phyloP scores from a whole-genome alignment of 2,113 vertebrate species.

The Calyptommatus sinebrachiatus region DNA sequence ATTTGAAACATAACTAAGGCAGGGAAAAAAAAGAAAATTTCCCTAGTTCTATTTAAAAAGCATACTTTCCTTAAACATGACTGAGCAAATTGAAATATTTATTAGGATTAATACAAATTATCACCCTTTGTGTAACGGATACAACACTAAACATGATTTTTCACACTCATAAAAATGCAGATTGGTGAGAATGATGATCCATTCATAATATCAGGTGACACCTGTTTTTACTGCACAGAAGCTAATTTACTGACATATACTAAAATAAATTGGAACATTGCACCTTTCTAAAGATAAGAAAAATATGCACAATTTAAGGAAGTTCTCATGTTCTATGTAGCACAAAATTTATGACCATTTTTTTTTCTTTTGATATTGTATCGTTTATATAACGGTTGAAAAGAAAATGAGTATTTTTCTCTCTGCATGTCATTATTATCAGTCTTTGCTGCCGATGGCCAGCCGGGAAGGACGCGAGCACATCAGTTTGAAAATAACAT shows the following conservation, averaged over 20 bases:
- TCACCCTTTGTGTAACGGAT: conserved; percentile 25
- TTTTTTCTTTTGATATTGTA: too few species aligned
- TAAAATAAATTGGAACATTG: conserved; percentile 43
- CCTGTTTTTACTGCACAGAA: conserved; percentile 38
- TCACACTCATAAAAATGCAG: conserved; percentile 38
- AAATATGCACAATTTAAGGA: accelerated
- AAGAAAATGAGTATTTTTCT: too few species aligned
- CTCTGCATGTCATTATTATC: too few species aligned
- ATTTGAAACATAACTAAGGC: neutral
- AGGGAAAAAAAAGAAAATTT: neutral
- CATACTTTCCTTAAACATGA: neutral
- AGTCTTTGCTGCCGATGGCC: too few species aligned
- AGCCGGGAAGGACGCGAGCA: too few species aligned
- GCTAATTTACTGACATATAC: conserved; percentile 38
- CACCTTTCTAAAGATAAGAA: conserved; percentile 3
- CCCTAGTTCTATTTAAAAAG: neutral
- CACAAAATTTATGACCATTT: neutral
- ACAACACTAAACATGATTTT: neutral
- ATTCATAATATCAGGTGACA: conserved; percentile 36
- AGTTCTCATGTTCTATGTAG: neutral
- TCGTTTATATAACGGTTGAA: too few species aligned
- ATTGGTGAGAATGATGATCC: conserved; percentile 36
- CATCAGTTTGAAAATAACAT: too few species aligned
- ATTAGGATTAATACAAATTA: neutral
- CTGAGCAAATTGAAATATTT: conserved; percentile 9